Conservation (phyloP, 2,797 vertebrate species). For the Amniataba percoides region DNA sequence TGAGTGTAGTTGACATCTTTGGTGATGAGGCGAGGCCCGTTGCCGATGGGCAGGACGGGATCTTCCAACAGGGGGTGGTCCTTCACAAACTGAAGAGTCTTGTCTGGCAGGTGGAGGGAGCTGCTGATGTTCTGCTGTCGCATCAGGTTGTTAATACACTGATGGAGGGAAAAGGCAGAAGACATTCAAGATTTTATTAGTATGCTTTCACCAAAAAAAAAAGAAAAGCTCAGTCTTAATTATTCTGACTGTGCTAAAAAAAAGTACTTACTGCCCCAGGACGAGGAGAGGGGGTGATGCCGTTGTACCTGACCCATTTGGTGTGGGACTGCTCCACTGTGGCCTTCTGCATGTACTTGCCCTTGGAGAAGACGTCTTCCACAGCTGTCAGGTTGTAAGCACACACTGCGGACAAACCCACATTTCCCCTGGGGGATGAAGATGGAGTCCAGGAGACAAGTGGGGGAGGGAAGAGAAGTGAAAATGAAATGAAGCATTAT, state of each 20-base stretch:
- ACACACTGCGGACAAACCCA: constrained; percentile 95
- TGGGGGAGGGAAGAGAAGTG: not conserved
- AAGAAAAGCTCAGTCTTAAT: not conserved
- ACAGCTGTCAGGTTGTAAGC: constrained; percentile 91
- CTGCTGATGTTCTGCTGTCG: constrained; percentile 89
- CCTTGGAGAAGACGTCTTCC: constrained; percentile 93
- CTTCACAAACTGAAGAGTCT: constrained; percentile 95
- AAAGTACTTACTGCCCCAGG: constrained; percentile 92
- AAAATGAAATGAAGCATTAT: too few relatives aligned
- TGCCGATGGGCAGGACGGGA: constrained; percentile 90
- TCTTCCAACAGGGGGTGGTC: constrained; percentile 98
- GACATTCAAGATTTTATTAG: not conserved
- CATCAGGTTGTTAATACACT: constrained; percentile 92
- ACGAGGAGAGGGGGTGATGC: constrained; percentile 90
- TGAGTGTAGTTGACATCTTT: constrained; percentile 94
- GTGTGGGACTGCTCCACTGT: constrained; percentile 96
- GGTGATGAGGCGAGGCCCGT: constrained; percentile 90
- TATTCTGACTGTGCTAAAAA: not conserved
- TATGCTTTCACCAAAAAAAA: not conserved
- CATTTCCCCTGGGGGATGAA: constrained; percentile 88
- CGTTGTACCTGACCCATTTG: constrained; percentile 96
- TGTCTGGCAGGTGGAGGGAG: constrained; percentile 94
- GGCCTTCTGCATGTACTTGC: constrained; percentile 98
- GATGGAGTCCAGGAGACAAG: not conserved
- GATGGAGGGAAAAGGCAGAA: constrained; percentile 7